Percentiles rank a stretch among this genome's conserved stretches.
These are phyloP conservation scores for Seriola rivoliana DNA, from an alignment of 2,113 vertebrate genomes.

Conservation along the genomic window DNA sequence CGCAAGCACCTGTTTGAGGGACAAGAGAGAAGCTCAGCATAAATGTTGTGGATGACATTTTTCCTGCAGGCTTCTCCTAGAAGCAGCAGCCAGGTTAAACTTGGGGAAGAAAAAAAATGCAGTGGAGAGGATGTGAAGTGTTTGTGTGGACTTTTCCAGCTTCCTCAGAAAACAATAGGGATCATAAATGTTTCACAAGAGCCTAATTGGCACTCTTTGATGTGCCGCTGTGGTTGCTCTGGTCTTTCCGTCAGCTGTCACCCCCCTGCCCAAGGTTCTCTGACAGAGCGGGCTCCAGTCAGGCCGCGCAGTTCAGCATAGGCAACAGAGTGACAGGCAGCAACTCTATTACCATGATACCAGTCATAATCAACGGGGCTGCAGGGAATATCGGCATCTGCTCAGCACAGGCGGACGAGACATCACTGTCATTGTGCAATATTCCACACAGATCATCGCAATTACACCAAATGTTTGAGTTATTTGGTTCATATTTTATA, in stretches of 20 bases:
- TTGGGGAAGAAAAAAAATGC: not conserved
- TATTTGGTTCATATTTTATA: conserved; percentile 41
- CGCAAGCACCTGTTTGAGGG: conserved; percentile 62
- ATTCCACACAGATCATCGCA: conserved; percentile 64
- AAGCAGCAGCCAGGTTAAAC: conserved; percentile 41
- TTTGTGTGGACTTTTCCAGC: conserved; percentile 4
- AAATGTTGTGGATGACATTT: conserved; percentile 31
- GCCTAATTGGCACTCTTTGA: conserved; percentile 72
- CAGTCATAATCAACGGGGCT: conserved; percentile 73
- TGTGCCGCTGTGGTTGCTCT: conserved; percentile 49
- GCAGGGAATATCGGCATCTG: conserved; percentile 75
- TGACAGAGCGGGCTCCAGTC: conserved; percentile 63
- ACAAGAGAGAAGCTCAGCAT: conserved; percentile 24
- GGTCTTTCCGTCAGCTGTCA: conserved; percentile 64
- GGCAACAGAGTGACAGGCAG: conserved; percentile 69
- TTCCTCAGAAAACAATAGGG: conserved; percentile 48
- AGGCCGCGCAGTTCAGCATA: conserved; percentile 57
- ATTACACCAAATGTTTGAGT: conserved; percentile 52
- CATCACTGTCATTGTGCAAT: conserved; percentile 50
- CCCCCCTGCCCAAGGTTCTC: conserved; percentile 45
- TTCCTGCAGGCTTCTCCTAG: conserved; percentile 21
- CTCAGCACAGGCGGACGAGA: conserved; percentile 58
- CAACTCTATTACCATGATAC: conserved; percentile 80
- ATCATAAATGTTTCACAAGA: conserved; percentile 65
- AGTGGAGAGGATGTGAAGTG: not conserved